These are phyloP conservation scores for Crypturellus undulatus DNA, from an alignment of 2,113 vertebrate genomes.

Conservation along the genomic window DNA sequence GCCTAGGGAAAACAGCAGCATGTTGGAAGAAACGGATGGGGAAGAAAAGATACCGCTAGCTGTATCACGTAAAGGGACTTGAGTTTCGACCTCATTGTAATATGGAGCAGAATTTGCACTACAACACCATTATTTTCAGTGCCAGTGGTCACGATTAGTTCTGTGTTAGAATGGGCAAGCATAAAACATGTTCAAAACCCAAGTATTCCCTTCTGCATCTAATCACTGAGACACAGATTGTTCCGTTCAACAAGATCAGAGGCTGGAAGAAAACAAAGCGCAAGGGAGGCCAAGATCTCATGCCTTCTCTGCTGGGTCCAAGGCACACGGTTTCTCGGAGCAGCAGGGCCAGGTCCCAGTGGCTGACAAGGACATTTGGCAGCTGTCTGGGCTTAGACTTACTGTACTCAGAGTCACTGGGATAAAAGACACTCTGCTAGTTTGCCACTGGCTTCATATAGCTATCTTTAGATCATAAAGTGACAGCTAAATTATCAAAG, in stretches of 20 bases:
- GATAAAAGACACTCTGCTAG: background rate
- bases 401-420: background rate
- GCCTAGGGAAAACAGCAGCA: background rate
- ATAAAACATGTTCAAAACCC: background rate
- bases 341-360: background rate
- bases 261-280: background rate
- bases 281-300: background rate
- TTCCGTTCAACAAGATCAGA: background rate
- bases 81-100: background rate
- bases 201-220: background rate
- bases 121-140: background rate
- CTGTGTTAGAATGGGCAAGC: background rate
- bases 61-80: background rate
- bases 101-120: background rate
- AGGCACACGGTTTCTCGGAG: background rate
- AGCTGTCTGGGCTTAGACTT: background rate
- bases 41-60: background rate
- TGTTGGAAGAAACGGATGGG: background rate
- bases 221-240: background rate
- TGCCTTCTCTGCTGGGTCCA: background rate
- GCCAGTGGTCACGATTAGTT: background rate
- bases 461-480: background rate
- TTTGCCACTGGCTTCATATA: background rate
- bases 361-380: background rate
- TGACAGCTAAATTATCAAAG: background rate